Conservation (phyloP, 2,113 vertebrate species). For the Burhinus bistriatus region DNA sequence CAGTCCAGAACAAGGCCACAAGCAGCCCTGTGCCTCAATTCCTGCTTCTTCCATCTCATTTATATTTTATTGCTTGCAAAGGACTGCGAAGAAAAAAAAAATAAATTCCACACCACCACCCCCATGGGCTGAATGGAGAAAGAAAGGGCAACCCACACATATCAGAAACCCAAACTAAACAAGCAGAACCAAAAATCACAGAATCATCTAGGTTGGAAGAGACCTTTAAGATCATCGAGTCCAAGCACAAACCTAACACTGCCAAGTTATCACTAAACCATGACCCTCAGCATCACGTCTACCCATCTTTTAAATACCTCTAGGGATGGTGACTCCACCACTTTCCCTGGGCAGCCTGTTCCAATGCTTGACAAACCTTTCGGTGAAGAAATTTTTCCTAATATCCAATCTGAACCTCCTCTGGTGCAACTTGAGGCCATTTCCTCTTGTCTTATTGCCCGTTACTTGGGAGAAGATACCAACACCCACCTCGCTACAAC, state of each 20-base stretch:
- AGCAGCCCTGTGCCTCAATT: neutral
- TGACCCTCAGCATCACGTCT: neutral
- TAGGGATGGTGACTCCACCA: neutral
- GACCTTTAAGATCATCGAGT: neutral
- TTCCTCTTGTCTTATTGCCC: neutral
- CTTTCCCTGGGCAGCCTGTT: neutral
- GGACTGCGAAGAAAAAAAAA: neutral
- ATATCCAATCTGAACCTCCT: neutral
- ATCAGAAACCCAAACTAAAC: neutral
- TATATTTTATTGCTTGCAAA: neutral
- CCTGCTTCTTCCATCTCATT: neutral
- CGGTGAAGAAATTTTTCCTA: neutral
- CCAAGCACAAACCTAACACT: neutral
- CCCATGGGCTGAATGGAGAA: neutral
- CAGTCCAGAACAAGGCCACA: neutral
- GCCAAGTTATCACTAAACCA: neutral
- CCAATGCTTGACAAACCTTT: neutral
- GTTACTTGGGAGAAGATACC: neutral
- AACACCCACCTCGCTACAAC: neutral
- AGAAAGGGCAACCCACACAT: neutral
- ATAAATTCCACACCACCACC: neutral
- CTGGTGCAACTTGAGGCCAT: neutral
- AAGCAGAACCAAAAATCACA: neutral
- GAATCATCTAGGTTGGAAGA: neutral
- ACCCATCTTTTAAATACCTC: neutral